Conservation (phyloP, 2,888 invertebrate species). For the Chymomyza procnemis region DNA sequence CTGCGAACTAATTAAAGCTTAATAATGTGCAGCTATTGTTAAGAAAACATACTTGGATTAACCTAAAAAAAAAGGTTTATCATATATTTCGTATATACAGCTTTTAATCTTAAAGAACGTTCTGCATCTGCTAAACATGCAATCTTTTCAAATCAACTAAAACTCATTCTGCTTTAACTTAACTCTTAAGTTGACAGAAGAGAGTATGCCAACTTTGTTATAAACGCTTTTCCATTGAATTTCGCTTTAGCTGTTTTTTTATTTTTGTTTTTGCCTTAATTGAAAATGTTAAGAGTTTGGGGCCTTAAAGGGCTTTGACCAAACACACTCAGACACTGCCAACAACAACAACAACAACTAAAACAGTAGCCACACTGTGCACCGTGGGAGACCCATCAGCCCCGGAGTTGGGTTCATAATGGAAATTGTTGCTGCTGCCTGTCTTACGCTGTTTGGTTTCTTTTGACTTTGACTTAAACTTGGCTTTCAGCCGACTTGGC, state of each 20-base stretch:
- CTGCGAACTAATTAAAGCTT: no score
- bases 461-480: background rate
- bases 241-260: background rate
- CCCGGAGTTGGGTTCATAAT: background rate
- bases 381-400: slow-evolving; percentile 58
- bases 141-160: background rate
- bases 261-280: slow-evolving; percentile 44
- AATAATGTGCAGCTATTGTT: no score
- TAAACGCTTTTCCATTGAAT: background rate
- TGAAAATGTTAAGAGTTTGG: slow-evolving; percentile 54
- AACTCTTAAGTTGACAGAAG: background rate
- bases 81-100: no score
- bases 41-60: no score
- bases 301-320: slow-evolving; percentile 36
- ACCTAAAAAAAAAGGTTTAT: no score
- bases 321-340: background rate
- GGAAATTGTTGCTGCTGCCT: slow-evolving; percentile 30
- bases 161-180: background rate
- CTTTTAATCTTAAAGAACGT: no score
- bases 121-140: no score
- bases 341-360: slow-evolving; percentile 3
- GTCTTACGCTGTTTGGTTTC: slow-evolving; percentile 40
- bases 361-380: slow-evolving; percentile 40
- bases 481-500: background rate
- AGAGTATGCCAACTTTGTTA: background rate